A percentile compares a stretch with the other conserved stretches of the same genome.
phyloP scores from a whole-genome alignment of 2,888 invertebrate species.

The Xestia ashworthii region DNA sequence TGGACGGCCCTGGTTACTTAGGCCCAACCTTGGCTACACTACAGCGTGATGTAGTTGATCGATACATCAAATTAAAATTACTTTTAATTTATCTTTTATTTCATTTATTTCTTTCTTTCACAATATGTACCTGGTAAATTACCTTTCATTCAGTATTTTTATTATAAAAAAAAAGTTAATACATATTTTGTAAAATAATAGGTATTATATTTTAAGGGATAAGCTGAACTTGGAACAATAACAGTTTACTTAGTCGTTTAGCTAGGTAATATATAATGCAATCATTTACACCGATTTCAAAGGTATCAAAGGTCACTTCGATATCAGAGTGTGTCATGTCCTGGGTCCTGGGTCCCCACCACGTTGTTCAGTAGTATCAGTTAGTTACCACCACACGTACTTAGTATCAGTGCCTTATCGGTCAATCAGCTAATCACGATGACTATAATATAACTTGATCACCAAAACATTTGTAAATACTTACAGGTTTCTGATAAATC shows the following conservation, averaged over 20 bases:
- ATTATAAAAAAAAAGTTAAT: too few relatives aligned
- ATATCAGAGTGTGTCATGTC: background rate
- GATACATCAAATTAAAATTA: too few relatives aligned
- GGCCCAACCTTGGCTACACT: too few relatives aligned
- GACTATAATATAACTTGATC: constrained; percentile 9
- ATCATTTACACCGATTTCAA: background rate
- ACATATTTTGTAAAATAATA: too few relatives aligned
- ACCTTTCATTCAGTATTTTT: too few relatives aligned
- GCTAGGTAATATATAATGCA: background rate
- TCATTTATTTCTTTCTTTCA: too few relatives aligned
- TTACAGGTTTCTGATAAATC: constrained; percentile 4
- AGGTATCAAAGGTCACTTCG: background rate
- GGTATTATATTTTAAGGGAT: too few relatives aligned
- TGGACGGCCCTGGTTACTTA: too few relatives aligned
- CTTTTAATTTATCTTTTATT: too few relatives aligned
- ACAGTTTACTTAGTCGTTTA: background rate
- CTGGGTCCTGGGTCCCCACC: background rate
- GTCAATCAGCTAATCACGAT: constrained; percentile 18
- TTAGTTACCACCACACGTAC: background rate
- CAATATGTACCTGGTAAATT: too few relatives aligned
- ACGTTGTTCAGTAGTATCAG: background rate
- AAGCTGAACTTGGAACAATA: background rate
- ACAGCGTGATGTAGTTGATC: too few relatives aligned
- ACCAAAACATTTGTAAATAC: constrained; percentile 35
- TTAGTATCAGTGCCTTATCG: constrained; percentile 10